Evolutionary conservation across 2,113 vertebrate species (phyloP), one percentile per base, ranked within the genome.

Genomic region (Pedionomus torquatus): DNA sequence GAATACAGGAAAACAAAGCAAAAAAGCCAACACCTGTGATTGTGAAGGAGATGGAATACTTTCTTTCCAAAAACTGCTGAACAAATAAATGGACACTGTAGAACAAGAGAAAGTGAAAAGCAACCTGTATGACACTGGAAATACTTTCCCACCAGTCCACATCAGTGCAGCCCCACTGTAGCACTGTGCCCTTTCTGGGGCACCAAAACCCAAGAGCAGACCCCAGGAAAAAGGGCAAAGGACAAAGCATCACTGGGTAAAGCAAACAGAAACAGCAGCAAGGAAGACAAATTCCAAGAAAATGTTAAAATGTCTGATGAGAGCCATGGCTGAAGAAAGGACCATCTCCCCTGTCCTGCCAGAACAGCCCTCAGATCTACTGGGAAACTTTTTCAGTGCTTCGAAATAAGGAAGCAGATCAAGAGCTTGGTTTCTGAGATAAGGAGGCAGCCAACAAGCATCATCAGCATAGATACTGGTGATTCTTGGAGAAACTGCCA

Each of bases 101-200:
- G 41, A 93, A 33, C 5, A 79, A 48, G 10, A 7, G 11, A 66
- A 75, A 83, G 79, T 5, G 1, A 86, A 66, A 91, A 71, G 41
- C 13, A 49, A 43, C 26, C 37, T 1, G 1, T n/a, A 26, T 0
- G 0, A 63, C n/a, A 15, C 28, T 48, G 39, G 68, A 68, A 76
- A 83, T 24, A 66, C 46, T 44, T 26, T 65, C 64, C 17, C 35
- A 17, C 52, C 21, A 17, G 28, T 41, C 52, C 24, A 39, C 35
- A 37, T 24, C 2, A 1, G 24, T 35, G 24, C 2, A 2, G 37
- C 7, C 26, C 18, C 11, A 2, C 69, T 23, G 33, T 30, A 70
- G 54, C 69, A 31, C 43, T 3, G 49, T 15, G 33, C 10, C 72
- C 43, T 60, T 72, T 69, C 19, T 65, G 49, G 60, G 78, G 13